Evolutionary conservation across 2,888 invertebrate species (phyloP), one percentile per base, ranked within the genome.

Genomic region (Spicauda simplicius): DNA sequence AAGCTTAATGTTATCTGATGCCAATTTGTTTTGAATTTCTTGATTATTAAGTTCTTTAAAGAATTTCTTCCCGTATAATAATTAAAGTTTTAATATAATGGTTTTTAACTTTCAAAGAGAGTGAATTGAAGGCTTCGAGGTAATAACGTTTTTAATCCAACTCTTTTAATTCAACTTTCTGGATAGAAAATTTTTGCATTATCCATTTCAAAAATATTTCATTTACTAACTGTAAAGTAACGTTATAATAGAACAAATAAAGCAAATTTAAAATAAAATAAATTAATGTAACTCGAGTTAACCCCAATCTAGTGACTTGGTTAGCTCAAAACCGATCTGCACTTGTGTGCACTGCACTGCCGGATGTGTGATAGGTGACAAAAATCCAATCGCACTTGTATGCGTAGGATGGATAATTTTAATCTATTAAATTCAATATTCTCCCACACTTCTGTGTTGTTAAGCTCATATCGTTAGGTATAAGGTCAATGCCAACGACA

Each of bases 141-240:
- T n/a, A 62, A 20, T 62, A 53, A 53, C 53, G 53, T 62, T 37
- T 30, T 62, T 54, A 41, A 62, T 54, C 53, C 11, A 62, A 62
- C 41, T 62, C 53, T 54, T 62, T 53, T 54, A 53, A 59, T 25
- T 25, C 33, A 53, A 62, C 53, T 62, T 54, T 50, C 50, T 16
- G 48, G 48, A 16, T 30, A 10, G 8, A 19, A 50, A 25, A 25
- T 25, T 25, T 5, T 20, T 20, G 12, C 41, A 14, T 12, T 57
- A 57, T n/a, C n/a, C 18, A 50, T 25, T 60, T 30, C 30, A 25
- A 18, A 52, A 33, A 50, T 52, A 60, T 52, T 60, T 52, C 5
- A n/a, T 8, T 30, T 60, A 16, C 14, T 41, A 41, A 14, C 41
- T 14, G 41, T 11, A 25, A 25, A 25, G 25, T 5, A 5, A 25